A percentile compares a stretch with the other conserved stretches of the same genome.
phyloP scores from a whole-genome alignment of 2,888 invertebrate species.

The Polylopha cassiicola region DNA sequence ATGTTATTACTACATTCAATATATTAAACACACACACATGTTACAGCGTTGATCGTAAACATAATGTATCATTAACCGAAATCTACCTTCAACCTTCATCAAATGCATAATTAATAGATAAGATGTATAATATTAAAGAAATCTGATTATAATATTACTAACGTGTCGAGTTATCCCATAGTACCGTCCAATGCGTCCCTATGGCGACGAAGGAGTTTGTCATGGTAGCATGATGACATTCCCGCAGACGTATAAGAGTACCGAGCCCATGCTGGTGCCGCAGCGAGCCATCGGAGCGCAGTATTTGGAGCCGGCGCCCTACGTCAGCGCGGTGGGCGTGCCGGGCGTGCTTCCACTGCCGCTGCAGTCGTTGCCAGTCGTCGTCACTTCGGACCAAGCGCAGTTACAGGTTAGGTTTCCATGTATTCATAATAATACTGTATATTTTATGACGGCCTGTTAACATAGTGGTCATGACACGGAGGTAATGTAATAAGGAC shows the following conservation, averaged over 20 bases:
- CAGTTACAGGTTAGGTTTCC: slow-evolving; percentile 52
- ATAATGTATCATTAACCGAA: too few species aligned
- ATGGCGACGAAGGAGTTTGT: slow-evolving; percentile 19
- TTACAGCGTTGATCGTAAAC: too few species aligned
- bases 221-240: slow-evolving; percentile 28
- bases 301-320: slow-evolving; percentile 56
- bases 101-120: too few species aligned
- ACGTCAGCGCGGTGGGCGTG: slow-evolving; percentile 42
- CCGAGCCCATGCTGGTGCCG: slow-evolving; percentile 44
- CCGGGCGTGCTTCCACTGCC: slow-evolving; percentile 41
- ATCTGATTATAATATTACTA: slow-evolving; percentile 3
- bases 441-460: too few species aligned
- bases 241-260: slow-evolving; percentile 30
- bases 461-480: too few species aligned
- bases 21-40: too few species aligned
- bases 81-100: too few species aligned
- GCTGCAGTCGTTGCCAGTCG: slow-evolving; percentile 45
- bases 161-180: slow-evolving; percentile 6
- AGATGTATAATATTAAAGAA: too few species aligned
- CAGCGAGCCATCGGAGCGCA: slow-evolving; percentile 59
- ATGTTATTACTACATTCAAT: too few species aligned
- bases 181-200: slow-evolving; percentile 4
- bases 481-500: too few species aligned
- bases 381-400: slow-evolving; percentile 52
- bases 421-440: background rate